phyloP scores from a whole-genome alignment of 2,797 vertebrate genomes.

The Acrossocheilus fasciatus region DNA sequence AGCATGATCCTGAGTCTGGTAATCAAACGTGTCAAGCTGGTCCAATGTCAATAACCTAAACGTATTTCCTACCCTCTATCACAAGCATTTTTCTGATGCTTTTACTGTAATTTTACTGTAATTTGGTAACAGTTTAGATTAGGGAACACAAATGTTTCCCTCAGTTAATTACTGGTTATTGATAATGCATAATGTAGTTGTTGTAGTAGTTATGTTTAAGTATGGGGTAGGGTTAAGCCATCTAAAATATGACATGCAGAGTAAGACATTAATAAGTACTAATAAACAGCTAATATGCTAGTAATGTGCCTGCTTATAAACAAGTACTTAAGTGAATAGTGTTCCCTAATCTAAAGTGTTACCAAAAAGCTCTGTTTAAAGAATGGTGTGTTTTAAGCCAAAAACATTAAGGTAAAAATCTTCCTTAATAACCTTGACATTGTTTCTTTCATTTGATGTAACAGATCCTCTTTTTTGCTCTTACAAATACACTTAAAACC shows the following conservation, averaged over 20 bases:
- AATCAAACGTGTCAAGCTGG: no score
- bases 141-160: no score
- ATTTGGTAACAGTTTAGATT: no score
- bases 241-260: not conserved
- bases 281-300: not conserved
- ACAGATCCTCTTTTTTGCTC: not conserved
- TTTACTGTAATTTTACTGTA: no score
- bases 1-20: not conserved
- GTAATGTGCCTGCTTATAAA: not conserved
- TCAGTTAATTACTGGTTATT: not conserved
- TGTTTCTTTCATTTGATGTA: not conserved
- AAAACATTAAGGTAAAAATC: not conserved
- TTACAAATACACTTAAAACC: not conserved
- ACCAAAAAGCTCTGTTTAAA: not conserved
- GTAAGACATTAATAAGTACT: not conserved
- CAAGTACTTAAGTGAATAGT: not conserved
- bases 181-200: not conserved
- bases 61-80: not conserved
- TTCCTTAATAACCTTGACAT: not conserved
- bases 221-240: not conserved
- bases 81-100: not conserved
- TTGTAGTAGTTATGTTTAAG: not conserved
- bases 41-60: not conserved
- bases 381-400: not conserved
- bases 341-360: not conserved